phyloP scores from a whole-genome alignment of 2,888 invertebrate genomes.

The Tetheella fluctuosa region DNA sequence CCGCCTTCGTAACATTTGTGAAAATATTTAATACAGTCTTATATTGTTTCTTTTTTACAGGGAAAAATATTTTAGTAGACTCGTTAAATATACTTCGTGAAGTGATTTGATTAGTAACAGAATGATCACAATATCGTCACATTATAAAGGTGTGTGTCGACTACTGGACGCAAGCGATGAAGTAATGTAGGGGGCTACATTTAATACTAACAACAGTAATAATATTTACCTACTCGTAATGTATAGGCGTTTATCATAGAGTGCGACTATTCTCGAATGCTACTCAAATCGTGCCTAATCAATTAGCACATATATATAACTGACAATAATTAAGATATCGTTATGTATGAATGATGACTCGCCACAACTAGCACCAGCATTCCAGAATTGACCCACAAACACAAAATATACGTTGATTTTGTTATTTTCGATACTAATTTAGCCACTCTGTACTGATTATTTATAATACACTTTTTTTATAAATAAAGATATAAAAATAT shows the following conservation, averaged over 20 bases:
- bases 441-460: constrained; percentile 60
- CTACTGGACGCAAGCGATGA: constrained; percentile 71
- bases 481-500: constrained; percentile 81
- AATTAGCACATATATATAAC: background rate
- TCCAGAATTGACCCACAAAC: constrained; percentile 31
- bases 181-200: constrained; percentile 50
- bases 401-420: constrained; percentile 33
- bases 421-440: constrained; percentile 54
- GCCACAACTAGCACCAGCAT: constrained; percentile 20
- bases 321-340: background rate
- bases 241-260: constrained; percentile 31
- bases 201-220: constrained; percentile 58
- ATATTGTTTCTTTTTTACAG: constrained; percentile 44
- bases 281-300: constrained; percentile 10
- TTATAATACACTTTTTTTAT: constrained; percentile 70
- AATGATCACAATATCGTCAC: constrained; percentile 28
- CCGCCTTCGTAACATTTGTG: background rate
- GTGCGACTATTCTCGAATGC: constrained; percentile 44
- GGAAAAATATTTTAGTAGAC: constrained; percentile 33
- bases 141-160: constrained; percentile 31
- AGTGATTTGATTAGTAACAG: constrained; percentile 41
- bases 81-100: constrained; percentile 28
- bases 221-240: constrained; percentile 48
- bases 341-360: background rate
- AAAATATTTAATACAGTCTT: constrained; percentile 46